Base-by-base conservation (phyloP, 1,140 invertebrate genomes). In the Teleogryllus occipitalis region DNA sequence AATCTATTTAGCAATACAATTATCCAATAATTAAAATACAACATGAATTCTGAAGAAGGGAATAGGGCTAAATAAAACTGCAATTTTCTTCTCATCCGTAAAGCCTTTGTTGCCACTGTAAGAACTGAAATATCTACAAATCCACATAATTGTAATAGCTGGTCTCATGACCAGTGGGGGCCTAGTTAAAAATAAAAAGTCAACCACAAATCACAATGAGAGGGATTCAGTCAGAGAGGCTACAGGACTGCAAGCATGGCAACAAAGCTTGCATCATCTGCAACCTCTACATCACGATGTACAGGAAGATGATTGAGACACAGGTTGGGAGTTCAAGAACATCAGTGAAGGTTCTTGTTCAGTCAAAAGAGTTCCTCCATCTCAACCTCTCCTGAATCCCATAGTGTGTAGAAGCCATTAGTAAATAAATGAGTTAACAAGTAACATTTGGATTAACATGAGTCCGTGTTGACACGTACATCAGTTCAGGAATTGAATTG, bases 51-150 rank as follows among this genome's bases (percentile, higher is more conserved):
- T 39, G 27, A 2, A 39, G 27, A 39, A 39, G 27, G 27, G 27
- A 39, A 65, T 14, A 47, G 75, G 75, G 46, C 8, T 18, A 27
- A 77, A 77, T 77, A 77, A 77, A 77, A 77, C 76, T 54, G 8
- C 76, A 77, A 14, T 48, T 48, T 48, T 47, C 76, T 47, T 48
- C 15, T 48, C 48, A 48, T 54, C 74, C 48, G 76, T 77, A 48
- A 77, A 77, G 76, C 47, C 76, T 54, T 54, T 77, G 76, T 77
- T 77, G 47, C 48, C 76, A 77, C 47, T 77, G 21, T 77, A 54
- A 77, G 47, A 77, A 54, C 48, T 48, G 47, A 15, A 48, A 21
- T 77, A 54, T 77, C 76, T 77, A 77, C 76, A 77, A 77, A 22
- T 77, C 76, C 47, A 77, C 21, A 10, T 48, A 77, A 77, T 10